A percentile compares a stretch with the other conserved stretches of the same genome.
Evolutionary conservation across 2,888 invertebrate genomes (phyloP).

Genomic region (Ceramica pisi): DNA sequence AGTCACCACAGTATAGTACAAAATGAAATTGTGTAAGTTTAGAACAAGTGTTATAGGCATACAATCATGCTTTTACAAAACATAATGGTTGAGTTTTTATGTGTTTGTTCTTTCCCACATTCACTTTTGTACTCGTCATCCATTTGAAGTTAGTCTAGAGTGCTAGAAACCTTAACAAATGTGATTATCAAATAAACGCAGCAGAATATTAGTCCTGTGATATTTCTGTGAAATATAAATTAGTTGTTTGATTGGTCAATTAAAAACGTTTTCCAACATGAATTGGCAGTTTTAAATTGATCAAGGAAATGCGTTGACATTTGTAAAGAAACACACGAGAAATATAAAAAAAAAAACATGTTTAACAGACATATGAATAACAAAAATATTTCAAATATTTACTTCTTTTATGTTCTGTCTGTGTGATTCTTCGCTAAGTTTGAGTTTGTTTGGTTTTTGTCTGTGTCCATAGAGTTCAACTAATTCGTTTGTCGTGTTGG

Average conservation of each 20-base stretch:
- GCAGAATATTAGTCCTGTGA: conserved; percentile 22
- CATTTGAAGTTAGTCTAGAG: conserved; percentile 58
- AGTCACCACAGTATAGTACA: conserved; percentile 89
- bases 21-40: conserved; percentile 85
- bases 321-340: conserved; percentile 48
- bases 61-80: conserved; percentile 77
- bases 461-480: conserved; percentile 61
- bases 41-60: conserved; percentile 67
- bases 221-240: conserved; percentile 13
- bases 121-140: conserved; percentile 60
- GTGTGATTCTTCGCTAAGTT: conserved; percentile 54
- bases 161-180: conserved; percentile 41
- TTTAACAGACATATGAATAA: neutral
- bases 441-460: conserved; percentile 56
- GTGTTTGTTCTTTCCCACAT: conserved; percentile 69
- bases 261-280: neutral
- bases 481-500: conserved; percentile 72
- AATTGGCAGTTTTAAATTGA: conserved; percentile 25
- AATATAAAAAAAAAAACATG: neutral
- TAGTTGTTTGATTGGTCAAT: conserved; percentile 38
- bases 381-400: neutral
- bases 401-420: conserved; percentile 32
- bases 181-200: conserved; percentile 8
- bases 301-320: conserved; percentile 26
- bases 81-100: conserved; percentile 65